Conservation (phyloP, 2,113 vertebrate genomes). For the Speoplatyrhinus poulsoni region DNA sequence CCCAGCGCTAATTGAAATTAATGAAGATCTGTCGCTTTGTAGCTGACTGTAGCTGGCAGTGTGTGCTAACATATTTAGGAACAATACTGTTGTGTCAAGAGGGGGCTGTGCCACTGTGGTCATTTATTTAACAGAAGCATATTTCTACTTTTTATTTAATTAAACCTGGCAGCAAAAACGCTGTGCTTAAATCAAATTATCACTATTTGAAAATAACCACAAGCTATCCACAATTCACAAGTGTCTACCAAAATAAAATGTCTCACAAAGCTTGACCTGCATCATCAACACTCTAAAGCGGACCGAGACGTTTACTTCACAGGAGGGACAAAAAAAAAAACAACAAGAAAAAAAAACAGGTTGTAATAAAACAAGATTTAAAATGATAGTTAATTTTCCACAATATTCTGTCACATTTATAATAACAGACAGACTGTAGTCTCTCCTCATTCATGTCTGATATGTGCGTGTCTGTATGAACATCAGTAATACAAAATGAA, state of each 20-base stretch:
- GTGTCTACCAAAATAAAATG: neutral
- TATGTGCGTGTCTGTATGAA: neutral
- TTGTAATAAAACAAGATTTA: too few relatives aligned
- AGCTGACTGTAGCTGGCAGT: too few relatives aligned
- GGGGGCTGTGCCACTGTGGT: too few relatives aligned
- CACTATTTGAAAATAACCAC: neutral
- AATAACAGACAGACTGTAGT: too few relatives aligned
- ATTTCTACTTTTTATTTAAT: neutral
- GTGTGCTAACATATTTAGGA: too few relatives aligned
- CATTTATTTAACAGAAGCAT: neutral
- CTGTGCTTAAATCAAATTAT: conserved; percentile 1
- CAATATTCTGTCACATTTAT: too few relatives aligned
- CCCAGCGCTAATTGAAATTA: too few relatives aligned
- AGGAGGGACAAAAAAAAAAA: neutral
- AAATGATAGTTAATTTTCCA: too few relatives aligned
- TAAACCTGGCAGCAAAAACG: conserved; percentile 7
- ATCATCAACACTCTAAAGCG: neutral
- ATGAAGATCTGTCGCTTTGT: too few relatives aligned
- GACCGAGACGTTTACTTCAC: neutral
- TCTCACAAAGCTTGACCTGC: neutral
- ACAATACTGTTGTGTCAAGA: too few relatives aligned
- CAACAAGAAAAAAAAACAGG: neutral
- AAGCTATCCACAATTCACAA: conserved; percentile 7
- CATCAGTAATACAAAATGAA: neutral
- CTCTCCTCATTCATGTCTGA: neutral